Evolutionary conservation across 2,113 vertebrate genomes (phyloP).

Genomic region (Raja brachyura): DNA sequence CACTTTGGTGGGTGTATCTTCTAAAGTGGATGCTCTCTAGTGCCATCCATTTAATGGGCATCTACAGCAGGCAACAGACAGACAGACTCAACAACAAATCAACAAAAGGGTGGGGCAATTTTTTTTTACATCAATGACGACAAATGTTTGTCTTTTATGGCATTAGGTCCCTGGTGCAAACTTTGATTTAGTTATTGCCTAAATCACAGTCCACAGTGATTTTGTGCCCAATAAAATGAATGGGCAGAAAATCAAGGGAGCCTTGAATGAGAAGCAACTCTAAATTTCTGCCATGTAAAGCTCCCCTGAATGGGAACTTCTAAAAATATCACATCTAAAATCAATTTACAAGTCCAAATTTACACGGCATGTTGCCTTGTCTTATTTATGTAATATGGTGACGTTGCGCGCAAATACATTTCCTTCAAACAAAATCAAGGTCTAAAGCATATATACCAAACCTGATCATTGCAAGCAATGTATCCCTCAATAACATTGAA

Average conservation of each 20-base stretch:
- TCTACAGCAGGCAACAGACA: constrained; percentile 55
- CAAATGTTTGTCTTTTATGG: background rate
- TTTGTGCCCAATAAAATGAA: background rate
- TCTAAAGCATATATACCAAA: background rate
- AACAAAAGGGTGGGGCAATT: constrained; percentile 15
- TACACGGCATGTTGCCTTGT: background rate
- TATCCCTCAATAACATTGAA: background rate
- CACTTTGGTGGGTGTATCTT: constrained; percentile 87
- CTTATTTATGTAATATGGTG: background rate
- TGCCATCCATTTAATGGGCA: constrained; percentile 94
- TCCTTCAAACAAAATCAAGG: background rate
- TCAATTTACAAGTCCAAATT: background rate
- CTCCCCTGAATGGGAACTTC: background rate
- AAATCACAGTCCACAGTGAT: background rate
- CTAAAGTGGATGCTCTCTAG: constrained; percentile 87
- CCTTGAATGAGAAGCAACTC: background rate
- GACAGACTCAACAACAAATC: constrained; percentile 21
- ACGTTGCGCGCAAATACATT: background rate
- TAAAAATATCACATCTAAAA: background rate
- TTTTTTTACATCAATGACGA: constrained; percentile 1
- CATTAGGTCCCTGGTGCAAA: background rate
- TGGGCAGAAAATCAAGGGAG: background rate
- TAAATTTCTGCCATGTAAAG: background rate
- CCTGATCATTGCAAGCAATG: background rate
- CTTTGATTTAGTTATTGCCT: background rate